A percentile compares a stretch with the other conserved stretches of the same genome.
Evolutionary conservation across 2,888 invertebrate species (phyloP).

Genomic region (Acleris cristana): DNA sequence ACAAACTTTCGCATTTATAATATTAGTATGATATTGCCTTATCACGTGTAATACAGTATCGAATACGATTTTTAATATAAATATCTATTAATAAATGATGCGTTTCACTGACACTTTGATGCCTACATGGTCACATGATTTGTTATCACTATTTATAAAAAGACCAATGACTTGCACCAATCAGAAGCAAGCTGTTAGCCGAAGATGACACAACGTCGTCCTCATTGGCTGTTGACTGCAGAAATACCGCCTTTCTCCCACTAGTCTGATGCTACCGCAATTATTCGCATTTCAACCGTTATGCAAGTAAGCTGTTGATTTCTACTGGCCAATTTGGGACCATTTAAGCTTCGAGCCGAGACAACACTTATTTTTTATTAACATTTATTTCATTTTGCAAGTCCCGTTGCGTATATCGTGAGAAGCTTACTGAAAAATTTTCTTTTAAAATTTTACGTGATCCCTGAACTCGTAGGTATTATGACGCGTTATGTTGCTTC

Average conservation of each 20-base stretch:
- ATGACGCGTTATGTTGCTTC: no score
- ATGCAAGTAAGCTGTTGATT: background rate
- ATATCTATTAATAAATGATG: background rate
- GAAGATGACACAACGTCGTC: constrained; percentile 2
- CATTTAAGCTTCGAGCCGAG: no score
- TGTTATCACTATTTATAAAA: background rate
- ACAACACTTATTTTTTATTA: no score
- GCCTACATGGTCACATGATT: background rate
- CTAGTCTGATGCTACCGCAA: constrained; percentile 1
- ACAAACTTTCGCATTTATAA: no score
- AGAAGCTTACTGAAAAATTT: no score
- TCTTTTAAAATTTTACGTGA: no score
- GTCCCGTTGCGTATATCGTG: no score
- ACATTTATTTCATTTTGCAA: no score
- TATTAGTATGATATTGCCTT: no score
- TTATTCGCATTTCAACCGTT: background rate
- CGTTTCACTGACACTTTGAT: background rate
- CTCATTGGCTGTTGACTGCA: constrained; percentile 21
- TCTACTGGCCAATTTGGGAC: background rate
- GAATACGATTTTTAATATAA: no score
- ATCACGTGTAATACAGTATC: no score
- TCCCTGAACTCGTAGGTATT: no score
- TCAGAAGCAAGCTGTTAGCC: constrained; percentile 16
- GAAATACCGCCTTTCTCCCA: constrained; percentile 34
- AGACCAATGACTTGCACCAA: constrained; percentile 5